These are phyloP conservation scores for Mythimna loreyi DNA, from an alignment of 2,888 invertebrate genomes.

Conservation along the genomic window DNA sequence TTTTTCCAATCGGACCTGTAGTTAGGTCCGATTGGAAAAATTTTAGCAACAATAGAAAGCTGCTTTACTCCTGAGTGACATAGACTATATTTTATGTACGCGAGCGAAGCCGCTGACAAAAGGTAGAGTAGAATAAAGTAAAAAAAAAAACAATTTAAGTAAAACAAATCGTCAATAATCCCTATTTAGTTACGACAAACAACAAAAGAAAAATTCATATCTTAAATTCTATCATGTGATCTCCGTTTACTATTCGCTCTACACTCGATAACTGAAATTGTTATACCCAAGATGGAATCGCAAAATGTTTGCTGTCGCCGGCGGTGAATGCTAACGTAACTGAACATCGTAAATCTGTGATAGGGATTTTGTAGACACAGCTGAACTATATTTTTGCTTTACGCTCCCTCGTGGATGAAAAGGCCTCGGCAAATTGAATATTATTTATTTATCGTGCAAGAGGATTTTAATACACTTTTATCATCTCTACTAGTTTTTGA, in stretches of 20 bases:
- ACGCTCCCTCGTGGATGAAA: slow-evolving; percentile 19
- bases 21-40: too few species aligned
- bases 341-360: slow-evolving; percentile 60
- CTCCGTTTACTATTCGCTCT: slow-evolving; percentile 54
- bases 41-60: too few species aligned
- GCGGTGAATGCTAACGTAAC: slow-evolving; percentile 44
- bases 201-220: slow-evolving; percentile 24
- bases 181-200: background rate
- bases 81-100: too few species aligned
- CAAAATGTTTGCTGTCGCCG: slow-evolving; percentile 57
- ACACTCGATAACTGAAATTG: slow-evolving; percentile 50
- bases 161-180: slow-evolving; percentile 1
- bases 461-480: background rate
- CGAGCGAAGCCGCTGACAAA: too few species aligned
- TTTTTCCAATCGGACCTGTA: too few species aligned
- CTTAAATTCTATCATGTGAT: slow-evolving; percentile 44
- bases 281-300: slow-evolving; percentile 49
- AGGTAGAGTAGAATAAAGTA: background rate
- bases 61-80: too few species aligned
- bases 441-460: slow-evolving; percentile 8
- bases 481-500: background rate
- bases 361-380: slow-evolving; percentile 55
- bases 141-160: background rate
- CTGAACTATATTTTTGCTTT: slow-evolving; percentile 32
- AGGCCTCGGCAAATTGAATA: slow-evolving; percentile 15